phyloP scores from a whole-genome alignment of 2,888 invertebrate genomes.

The Agriopis marginaria region DNA sequence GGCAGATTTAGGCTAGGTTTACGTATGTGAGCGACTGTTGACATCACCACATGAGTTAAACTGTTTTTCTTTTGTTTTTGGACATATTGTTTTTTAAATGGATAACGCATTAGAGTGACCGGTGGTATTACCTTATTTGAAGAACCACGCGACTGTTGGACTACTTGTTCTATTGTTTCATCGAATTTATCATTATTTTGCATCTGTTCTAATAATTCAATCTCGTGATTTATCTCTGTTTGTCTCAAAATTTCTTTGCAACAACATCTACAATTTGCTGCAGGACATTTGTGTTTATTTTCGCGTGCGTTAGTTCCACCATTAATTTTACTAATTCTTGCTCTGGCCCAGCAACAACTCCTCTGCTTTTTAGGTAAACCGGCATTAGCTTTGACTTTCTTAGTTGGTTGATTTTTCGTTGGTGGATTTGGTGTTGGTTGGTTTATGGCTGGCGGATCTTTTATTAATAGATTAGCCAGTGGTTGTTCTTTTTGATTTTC shows the following conservation, averaged over 20 bases:
- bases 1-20: neutral
- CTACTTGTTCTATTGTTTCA: slow-evolving; percentile 33
- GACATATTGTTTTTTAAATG: neutral
- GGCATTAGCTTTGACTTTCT: neutral
- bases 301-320: neutral
- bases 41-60: neutral
- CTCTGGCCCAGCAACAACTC: slow-evolving; percentile 26
- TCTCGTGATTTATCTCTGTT: slow-evolving; percentile 1
- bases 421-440: neutral
- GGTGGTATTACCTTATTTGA: neutral
- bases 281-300: slow-evolving; percentile 18
- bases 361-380: slow-evolving; percentile 3
- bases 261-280: slow-evolving; percentile 14
- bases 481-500: neutral
- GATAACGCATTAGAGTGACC: neutral
- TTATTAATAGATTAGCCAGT: neutral
- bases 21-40: slow-evolving; percentile 3
- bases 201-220: slow-evolving; percentile 13
- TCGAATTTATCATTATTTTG: slow-evolving; percentile 7
- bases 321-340: slow-evolving; percentile 12
- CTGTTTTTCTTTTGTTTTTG: neutral
- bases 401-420: neutral
- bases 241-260: slow-evolving; percentile 18
- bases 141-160: slow-evolving; percentile 19
- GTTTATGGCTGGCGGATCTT: neutral